phyloP scores from a whole-genome alignment of 2,797 vertebrate species.

The Varecia variegata region DNA sequence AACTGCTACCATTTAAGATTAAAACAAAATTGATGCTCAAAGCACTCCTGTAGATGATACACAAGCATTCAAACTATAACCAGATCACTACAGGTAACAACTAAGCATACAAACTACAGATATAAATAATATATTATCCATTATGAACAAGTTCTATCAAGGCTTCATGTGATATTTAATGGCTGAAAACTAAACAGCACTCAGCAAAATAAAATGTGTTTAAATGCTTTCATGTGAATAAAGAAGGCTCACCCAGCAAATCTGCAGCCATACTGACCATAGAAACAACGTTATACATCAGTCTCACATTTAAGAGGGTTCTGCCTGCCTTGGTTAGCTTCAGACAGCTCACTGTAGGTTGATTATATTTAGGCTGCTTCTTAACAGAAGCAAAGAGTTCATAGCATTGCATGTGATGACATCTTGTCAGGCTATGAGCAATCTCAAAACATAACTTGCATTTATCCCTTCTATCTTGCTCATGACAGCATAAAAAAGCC shows the following conservation, averaged over 20 bases:
- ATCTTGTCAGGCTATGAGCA: constrained; percentile 7
- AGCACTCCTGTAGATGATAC: neutral
- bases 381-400: neutral
- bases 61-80: neutral
- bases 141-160: neutral
- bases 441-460: constrained; percentile 8
- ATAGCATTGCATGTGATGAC: neutral
- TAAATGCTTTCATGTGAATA: neutral
- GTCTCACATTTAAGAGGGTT: neutral
- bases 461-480: constrained; percentile 32
- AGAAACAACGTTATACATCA: neutral
- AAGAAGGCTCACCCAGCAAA: constrained; percentile 20
- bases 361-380: constrained; percentile 4
- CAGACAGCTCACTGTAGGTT: neutral
- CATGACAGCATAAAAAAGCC: neutral
- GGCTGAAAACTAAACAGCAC: neutral
- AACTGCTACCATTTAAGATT: neutral
- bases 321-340: neutral
- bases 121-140: neutral
- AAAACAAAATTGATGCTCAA: constrained; percentile 29
- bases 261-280: neutral
- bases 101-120: neutral
- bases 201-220: constrained; percentile 22
- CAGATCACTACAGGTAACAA: constrained; percentile 10
- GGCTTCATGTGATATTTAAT: neutral